phyloP scores from a whole-genome alignment of 2,888 invertebrate genomes.

The Muscina levida region DNA sequence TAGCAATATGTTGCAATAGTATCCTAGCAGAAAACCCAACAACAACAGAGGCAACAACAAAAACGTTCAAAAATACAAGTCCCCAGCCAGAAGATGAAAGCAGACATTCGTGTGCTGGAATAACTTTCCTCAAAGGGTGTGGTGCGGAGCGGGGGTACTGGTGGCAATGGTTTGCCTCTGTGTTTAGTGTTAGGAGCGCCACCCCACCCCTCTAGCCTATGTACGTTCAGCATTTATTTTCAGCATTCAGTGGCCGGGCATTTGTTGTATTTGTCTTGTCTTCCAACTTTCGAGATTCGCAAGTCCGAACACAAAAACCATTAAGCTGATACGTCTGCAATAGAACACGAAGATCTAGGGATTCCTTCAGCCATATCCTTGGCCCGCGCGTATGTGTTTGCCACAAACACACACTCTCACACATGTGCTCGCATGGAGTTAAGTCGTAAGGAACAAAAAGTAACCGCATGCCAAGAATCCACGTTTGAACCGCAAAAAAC shows the following conservation, averaged over 20 bases:
- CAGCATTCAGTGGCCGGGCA: constrained; percentile 54
- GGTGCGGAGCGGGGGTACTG: background rate
- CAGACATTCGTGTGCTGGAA: constrained; percentile 61
- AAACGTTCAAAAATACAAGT: constrained; percentile 60
- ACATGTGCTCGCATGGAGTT: constrained; percentile 13
- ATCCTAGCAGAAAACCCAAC: constrained; percentile 55
- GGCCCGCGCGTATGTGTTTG: constrained; percentile 1
- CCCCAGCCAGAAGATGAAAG: constrained; percentile 60
- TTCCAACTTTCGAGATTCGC: constrained; percentile 56
- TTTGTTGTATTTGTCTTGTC: constrained; percentile 54
- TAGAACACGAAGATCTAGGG: constrained; percentile 62
- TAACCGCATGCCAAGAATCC: constrained; percentile 61
- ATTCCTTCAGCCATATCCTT: constrained; percentile 34
- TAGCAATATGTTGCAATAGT: constrained; percentile 67
- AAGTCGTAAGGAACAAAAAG: constrained; percentile 14
- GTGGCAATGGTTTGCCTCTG: background rate
- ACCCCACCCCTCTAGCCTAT: background rate
- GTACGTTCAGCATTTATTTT: constrained; percentile 19
- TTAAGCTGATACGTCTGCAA: constrained; percentile 56
- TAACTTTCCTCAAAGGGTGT: constrained; percentile 42
- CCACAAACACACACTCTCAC: constrained; percentile 9
- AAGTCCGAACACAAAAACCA: constrained; percentile 60
- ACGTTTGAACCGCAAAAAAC: constrained; percentile 38
- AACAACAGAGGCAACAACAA: constrained; percentile 30
- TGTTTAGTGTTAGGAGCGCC: background rate